phyloP scores from a whole-genome alignment of 2,888 invertebrate species.

The Calameuta filiformis region DNA sequence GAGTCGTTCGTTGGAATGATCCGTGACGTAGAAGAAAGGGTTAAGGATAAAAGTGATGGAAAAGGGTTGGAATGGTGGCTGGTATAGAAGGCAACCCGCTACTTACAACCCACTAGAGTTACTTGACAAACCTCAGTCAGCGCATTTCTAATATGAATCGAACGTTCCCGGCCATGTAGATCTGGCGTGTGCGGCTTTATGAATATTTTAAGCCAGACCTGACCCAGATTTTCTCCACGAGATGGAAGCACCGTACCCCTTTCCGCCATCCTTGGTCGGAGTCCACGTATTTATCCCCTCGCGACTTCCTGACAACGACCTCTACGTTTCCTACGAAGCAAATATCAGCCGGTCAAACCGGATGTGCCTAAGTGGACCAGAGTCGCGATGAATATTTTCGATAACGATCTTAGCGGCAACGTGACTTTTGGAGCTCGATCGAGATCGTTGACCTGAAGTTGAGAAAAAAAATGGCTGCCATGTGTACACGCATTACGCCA shows the following conservation, averaged over 20 bases:
- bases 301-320: neutral
- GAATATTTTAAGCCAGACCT: constrained; percentile 61
- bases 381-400: neutral
- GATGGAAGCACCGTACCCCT: constrained; percentile 12
- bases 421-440: neutral
- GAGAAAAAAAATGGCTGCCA: neutral
- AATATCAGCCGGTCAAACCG: neutral
- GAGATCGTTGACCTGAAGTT: neutral
- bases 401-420: neutral
- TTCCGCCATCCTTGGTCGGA: neutral
- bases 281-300: neutral
- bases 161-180: constrained; percentile 49
- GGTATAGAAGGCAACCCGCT: constrained; percentile 9
- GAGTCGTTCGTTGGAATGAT: neutral
- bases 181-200: constrained; percentile 58
- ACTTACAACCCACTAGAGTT: constrained; percentile 39
- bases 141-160: constrained; percentile 58
- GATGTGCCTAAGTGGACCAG: neutral
- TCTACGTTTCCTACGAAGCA: neutral
- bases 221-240: constrained; percentile 59
- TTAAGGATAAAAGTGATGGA: neutral
- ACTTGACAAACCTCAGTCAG: constrained; percentile 53
- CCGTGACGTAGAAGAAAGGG: neutral
- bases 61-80: neutral
- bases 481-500: constrained; percentile 19